These are phyloP conservation scores for Bothrops jararaca DNA, from an alignment of 2,113 vertebrate species.

Conservation along the genomic window DNA sequence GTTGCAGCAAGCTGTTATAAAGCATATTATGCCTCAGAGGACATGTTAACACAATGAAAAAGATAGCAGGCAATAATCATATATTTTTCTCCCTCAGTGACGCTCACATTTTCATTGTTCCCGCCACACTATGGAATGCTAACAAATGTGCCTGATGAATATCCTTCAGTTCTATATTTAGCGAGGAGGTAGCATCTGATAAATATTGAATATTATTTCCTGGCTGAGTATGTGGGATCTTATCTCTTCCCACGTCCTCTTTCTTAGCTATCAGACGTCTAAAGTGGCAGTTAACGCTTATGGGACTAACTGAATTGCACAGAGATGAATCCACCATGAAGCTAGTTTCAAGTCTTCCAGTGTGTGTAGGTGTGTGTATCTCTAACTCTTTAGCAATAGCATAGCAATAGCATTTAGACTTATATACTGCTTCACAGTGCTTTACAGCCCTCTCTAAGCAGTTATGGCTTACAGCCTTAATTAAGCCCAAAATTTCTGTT, in stretches of 20 bases:
- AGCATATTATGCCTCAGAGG: conserved; percentile 15
- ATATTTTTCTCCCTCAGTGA: conserved; percentile 20
- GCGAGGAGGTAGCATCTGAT: conserved; percentile 10
- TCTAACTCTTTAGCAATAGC: background rate
- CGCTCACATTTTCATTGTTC: conserved; percentile 9
- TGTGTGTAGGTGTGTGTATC: background rate
- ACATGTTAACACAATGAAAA: conserved; percentile 12
- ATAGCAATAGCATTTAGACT: background rate
- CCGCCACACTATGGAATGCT: conserved; percentile 35
- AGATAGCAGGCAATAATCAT: conserved; percentile 27
- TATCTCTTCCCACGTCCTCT: background rate
- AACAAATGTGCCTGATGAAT: conserved; percentile 31
- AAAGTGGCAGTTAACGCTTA: background rate
- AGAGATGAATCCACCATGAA: background rate
- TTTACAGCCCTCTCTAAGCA: too few relatives aligned
- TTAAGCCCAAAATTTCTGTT: too few relatives aligned
- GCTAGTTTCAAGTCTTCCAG: background rate
- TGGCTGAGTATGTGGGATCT: background rate
- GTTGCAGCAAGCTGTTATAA: conserved; percentile 39
- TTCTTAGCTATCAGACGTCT: background rate
- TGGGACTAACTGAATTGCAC: background rate
- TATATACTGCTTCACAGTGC: too few relatives aligned
- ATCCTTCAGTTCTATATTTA: conserved; percentile 49
- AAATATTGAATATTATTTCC: conserved; percentile 14
- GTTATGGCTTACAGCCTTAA: too few relatives aligned